phyloP scores from a whole-genome alignment of 2,888 invertebrate species.

The Phalera bucephala region DNA sequence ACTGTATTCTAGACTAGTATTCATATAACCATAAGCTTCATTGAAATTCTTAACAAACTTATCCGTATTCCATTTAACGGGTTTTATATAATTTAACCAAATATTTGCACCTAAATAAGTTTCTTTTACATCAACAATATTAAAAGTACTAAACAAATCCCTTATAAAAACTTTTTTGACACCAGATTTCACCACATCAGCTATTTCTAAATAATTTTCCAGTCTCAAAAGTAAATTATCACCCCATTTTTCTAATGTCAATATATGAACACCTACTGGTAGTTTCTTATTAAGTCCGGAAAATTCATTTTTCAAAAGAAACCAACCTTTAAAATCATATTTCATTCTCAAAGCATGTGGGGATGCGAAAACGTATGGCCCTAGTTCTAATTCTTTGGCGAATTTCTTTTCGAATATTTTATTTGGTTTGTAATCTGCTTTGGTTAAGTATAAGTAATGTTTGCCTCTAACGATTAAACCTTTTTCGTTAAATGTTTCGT shows the following conservation, averaged over 20 bases:
- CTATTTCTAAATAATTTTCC: constrained; percentile 89
- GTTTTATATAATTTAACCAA: constrained; percentile 78
- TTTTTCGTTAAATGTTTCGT: constrained; percentile 43
- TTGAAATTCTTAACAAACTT: constrained; percentile 52
- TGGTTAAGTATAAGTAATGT: constrained; percentile 55
- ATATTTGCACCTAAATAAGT: constrained; percentile 87
- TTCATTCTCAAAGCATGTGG: constrained; percentile 10
- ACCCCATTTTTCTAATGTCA: constrained; percentile 90
- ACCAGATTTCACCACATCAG: constrained; percentile 80
- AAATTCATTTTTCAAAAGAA: constrained; percentile 42
- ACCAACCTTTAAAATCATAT: constrained; percentile 58
- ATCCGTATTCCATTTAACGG: constrained; percentile 73
- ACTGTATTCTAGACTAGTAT: constrained; percentile 22
- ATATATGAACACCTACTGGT: constrained; percentile 87
- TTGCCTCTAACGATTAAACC: constrained; percentile 48
- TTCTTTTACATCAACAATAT: constrained; percentile 80
- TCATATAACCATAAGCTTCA: constrained; percentile 39
- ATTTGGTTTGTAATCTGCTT: constrained; percentile 46
- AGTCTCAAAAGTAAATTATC: constrained; percentile 86
- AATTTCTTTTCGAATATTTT: constrained; percentile 64
- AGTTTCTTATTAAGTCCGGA: constrained; percentile 79
- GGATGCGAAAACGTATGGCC: constrained; percentile 41
- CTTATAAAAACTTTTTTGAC: constrained; percentile 80
- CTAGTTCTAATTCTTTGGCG: constrained; percentile 54
- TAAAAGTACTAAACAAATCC: constrained; percentile 82